Percentiles rank a stretch among this genome's conserved stretches.
Evolutionary conservation across 2,888 invertebrate species (phyloP).

Genomic region (Lymantria monacha): DNA sequence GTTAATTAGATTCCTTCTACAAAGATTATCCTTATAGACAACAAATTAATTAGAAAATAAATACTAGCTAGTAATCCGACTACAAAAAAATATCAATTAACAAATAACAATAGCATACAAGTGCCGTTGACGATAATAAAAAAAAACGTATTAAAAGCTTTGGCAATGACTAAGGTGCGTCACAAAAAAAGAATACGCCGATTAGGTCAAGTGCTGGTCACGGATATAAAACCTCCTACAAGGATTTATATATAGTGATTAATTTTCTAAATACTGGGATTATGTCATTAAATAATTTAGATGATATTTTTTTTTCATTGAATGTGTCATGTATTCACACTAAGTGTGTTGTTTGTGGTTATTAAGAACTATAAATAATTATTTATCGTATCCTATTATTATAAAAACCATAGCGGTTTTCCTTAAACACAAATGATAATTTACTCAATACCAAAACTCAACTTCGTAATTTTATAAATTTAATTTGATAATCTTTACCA

Average conservation of each 20-base stretch:
- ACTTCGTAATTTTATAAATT: too few species aligned
- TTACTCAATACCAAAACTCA: background rate
- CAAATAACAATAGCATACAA: background rate
- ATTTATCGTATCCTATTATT: background rate
- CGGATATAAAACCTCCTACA: constrained; percentile 15
- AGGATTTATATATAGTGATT: constrained; percentile 2
- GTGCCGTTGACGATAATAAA: background rate
- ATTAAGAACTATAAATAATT: background rate
- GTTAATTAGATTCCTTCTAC: background rate
- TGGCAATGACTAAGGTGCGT: background rate
- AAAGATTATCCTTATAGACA: background rate
- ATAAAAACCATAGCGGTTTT: too few species aligned
- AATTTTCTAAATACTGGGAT: constrained; percentile 11
- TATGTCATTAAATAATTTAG: constrained; percentile 15
- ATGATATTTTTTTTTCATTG: constrained; percentile 1
- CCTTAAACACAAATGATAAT: background rate
- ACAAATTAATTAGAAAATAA: background rate
- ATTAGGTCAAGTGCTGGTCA: constrained; percentile 5
- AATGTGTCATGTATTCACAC: background rate
- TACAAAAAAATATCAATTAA: background rate
- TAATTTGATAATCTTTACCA: too few species aligned
- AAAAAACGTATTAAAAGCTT: background rate
- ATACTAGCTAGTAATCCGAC: background rate
- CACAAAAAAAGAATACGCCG: constrained; percentile 1
- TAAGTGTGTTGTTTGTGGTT: background rate